These are phyloP conservation scores for Maylandia zebra DNA, from an alignment of 2,113 vertebrate species.

Conservation along the genomic window DNA sequence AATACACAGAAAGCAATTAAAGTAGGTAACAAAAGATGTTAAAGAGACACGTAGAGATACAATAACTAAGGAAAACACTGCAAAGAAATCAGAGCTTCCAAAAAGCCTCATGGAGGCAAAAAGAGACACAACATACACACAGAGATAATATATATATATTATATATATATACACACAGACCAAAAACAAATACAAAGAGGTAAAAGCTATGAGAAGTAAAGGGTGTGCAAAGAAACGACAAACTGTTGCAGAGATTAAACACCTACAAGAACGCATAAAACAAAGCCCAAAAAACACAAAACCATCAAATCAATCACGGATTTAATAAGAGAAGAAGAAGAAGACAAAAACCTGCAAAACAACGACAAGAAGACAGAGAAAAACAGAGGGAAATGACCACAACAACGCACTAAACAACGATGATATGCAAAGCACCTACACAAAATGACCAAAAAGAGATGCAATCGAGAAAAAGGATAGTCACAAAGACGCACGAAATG, in stretches of 20 bases:
- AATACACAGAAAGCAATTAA: neutral
- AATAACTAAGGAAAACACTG: neutral
- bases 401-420: neutral
- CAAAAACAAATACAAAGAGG: neutral
- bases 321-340: neutral
- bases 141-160: neutral
- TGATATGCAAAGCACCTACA: neutral
- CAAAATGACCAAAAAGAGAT: neutral
- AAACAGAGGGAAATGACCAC: neutral
- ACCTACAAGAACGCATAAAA: neutral
- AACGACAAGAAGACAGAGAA: neutral
- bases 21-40: neutral
- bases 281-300: neutral
- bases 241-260: neutral
- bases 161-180: accelerated
- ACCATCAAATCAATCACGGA: neutral
- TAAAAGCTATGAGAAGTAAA: neutral
- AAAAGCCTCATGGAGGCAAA: neutral
- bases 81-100: neutral
- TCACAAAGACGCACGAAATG: neutral
- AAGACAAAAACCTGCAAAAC: neutral
- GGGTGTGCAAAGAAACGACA: neutral
- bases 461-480: neutral
- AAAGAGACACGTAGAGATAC: neutral
- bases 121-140: neutral